These are phyloP conservation scores for Chanos chanos DNA, from an alignment of 2,797 vertebrate genomes.

Conservation along the genomic window DNA sequence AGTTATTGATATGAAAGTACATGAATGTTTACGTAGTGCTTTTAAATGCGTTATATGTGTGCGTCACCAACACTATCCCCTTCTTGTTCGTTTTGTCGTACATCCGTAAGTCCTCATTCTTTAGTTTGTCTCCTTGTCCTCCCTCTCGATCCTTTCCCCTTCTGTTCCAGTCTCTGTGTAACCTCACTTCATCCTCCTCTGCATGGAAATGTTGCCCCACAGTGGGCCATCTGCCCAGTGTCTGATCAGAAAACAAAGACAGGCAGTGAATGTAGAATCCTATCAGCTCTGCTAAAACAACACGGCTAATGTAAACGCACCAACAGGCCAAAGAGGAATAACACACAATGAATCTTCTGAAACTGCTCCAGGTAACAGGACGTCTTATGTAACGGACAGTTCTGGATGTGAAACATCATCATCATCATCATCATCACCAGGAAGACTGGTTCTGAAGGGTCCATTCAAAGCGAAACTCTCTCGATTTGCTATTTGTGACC, in stretches of 20 bases:
- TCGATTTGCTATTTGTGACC: too few relatives aligned
- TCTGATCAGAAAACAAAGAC: slow-evolving; percentile 43
- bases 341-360: slow-evolving; percentile 9
- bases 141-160: slow-evolving; percentile 16
- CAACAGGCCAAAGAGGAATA: slow-evolving; percentile 7
- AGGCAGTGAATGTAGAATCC: slow-evolving; percentile 12
- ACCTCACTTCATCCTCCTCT: slow-evolving; percentile 31
- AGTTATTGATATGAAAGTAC: too few relatives aligned
- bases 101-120: slow-evolving; percentile 19
- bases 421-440: too few relatives aligned
- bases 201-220: slow-evolving; percentile 23
- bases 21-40: too few relatives aligned
- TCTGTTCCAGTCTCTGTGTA: slow-evolving; percentile 34
- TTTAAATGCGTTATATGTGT: slow-evolving; percentile 12
- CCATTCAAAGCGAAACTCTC: too few relatives aligned
- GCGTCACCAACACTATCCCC: neutral
- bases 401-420: too few relatives aligned
- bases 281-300: slow-evolving; percentile 36
- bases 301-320: neutral
- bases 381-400: too few relatives aligned
- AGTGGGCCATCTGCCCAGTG: slow-evolving; percentile 39
- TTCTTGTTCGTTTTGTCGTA: neutral
- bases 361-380: too few relatives aligned
- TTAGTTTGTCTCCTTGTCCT: slow-evolving; percentile 10
- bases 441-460: too few relatives aligned